Evolutionary conservation across 2,888 invertebrate genomes (phyloP).

Genomic region (Mimumesa dahlbomi): DNA sequence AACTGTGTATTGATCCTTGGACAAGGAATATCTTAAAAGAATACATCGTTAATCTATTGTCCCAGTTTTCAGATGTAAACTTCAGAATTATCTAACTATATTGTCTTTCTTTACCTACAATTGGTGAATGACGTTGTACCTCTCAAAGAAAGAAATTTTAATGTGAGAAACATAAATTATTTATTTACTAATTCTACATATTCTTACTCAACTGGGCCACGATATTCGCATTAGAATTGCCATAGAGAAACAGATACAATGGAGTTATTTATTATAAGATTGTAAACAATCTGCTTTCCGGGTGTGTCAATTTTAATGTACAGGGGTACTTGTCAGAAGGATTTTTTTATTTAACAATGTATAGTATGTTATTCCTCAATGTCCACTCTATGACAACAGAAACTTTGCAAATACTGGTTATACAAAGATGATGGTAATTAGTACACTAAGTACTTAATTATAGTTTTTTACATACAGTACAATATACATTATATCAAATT

Average conservation of each 20-base stretch:
- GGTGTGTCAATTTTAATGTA: slow-evolving; percentile 12
- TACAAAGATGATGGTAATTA: slow-evolving; percentile 62
- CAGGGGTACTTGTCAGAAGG: slow-evolving; percentile 16
- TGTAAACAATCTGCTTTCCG: slow-evolving; percentile 11
- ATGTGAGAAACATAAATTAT: slow-evolving; percentile 18
- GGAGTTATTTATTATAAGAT: slow-evolving; percentile 16
- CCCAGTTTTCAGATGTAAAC: slow-evolving; percentile 25
- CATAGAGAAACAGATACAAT: neutral
- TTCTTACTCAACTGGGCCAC: slow-evolving; percentile 11
- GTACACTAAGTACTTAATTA: slow-evolving; percentile 59
- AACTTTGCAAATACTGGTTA: slow-evolving; percentile 45
- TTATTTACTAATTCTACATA: slow-evolving; percentile 4
- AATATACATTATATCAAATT: slow-evolving; percentile 22
- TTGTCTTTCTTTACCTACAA: slow-evolving; percentile 30
- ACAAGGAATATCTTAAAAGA: slow-evolving; percentile 20
- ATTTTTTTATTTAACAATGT: slow-evolving; percentile 27
- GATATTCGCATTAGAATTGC: slow-evolving; percentile 17
- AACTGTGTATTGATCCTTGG: slow-evolving; percentile 17
- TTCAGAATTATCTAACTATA: slow-evolving; percentile 31
- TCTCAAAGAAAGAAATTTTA: slow-evolving; percentile 14
- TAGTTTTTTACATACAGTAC: slow-evolving; percentile 34
- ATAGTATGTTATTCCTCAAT: slow-evolving; percentile 21
- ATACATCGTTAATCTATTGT: too few species aligned
- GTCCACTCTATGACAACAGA: slow-evolving; percentile 27
- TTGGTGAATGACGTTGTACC: slow-evolving; percentile 17